Evolutionary conservation across 2,113 vertebrate genomes (phyloP).

Genomic region (Heterotilapia buettikoferi): DNA sequence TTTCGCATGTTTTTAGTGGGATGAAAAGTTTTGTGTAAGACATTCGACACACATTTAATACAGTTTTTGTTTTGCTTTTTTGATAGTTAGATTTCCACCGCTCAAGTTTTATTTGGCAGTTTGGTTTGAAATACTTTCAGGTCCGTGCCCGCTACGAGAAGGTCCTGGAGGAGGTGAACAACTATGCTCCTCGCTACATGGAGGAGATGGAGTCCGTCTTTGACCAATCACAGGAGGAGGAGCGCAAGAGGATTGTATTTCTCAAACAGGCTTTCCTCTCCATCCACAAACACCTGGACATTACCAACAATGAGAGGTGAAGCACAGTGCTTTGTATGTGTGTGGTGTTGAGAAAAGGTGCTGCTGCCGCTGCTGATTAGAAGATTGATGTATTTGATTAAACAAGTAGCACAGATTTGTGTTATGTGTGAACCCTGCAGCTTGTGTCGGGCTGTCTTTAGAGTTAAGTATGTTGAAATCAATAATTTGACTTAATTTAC

Average conservation of each 20-base stretch:
- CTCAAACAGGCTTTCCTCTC: constrained; percentile 78
- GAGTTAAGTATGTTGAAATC: neutral
- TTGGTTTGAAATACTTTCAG: constrained; percentile 19
- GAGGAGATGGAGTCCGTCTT: constrained; percentile 84
- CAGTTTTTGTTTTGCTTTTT: neutral
- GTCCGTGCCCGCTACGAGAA: constrained; percentile 77
- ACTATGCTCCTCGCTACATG: constrained; percentile 81
- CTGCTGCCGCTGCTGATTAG: neutral
- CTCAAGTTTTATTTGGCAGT: accelerated
- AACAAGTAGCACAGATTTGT: neutral
- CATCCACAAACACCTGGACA: constrained; percentile 78
- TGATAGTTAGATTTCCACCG: accelerated
- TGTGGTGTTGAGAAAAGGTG: neutral
- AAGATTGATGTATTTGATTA: neutral
- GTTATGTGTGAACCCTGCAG: neutral
- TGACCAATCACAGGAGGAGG: constrained; percentile 79
- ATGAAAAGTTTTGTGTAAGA: neutral
- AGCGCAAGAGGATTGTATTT: constrained; percentile 78
- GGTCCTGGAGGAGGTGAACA: constrained; percentile 78
- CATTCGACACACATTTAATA: neutral
- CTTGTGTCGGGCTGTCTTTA: neutral
- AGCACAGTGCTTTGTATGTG: neutral
- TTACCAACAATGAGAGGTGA: constrained; percentile 77
- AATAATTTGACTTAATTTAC: neutral
- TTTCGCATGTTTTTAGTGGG: neutral